Evolutionary conservation across 2,888 invertebrate genomes (phyloP), one percentile per base, ranked within the genome.

Genomic region (Cephalotes varians): DNA sequence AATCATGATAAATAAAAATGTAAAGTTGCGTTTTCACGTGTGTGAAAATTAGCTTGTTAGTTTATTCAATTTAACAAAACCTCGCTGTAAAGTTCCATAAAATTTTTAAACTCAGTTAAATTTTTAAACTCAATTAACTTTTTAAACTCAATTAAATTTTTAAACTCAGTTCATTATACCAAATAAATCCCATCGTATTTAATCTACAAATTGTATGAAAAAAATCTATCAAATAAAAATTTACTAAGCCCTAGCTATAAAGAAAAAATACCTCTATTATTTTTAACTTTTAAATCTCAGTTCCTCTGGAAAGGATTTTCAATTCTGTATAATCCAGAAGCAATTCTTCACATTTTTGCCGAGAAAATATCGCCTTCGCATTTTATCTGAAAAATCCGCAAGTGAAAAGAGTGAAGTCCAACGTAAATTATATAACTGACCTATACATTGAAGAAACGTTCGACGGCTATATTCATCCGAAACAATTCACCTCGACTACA

Each of bases 391-490:
- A 71, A 51, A 71, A 54, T 25, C 1, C 21, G 15, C 10, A 31
- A 44, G 15, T 49, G 34, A 62, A 74, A 49, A 74, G 44, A 71
- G n/a, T 37, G 34, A 18, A 44, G 31, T 60, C 1, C 44, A 25
- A 60, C 15, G 31, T 58, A 73, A 73, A 60, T 73, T 73, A 73
- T 60, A 31, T 60, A 60, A 73, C 44, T 10, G 12, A 31, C n/a
- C 40, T 3, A 9, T 58, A 58, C 9, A 44, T 31, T 60, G 21
- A 56, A 15, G n/a, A 34, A 60, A 73, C 44, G 21, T 31, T 2
- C 6, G 28, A n/a, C 44, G 3, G 21, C 15, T 47, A 73, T 31
- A 47, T 12, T 31, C 73, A 21, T 47, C 44, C 31, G 47, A 18
- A n/a, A 44, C 44, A 73, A 10, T 74, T 62, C 34, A 9, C 34